phyloP scores from a whole-genome alignment of 2,797 vertebrate species.

The Smutsia gigantea region DNA sequence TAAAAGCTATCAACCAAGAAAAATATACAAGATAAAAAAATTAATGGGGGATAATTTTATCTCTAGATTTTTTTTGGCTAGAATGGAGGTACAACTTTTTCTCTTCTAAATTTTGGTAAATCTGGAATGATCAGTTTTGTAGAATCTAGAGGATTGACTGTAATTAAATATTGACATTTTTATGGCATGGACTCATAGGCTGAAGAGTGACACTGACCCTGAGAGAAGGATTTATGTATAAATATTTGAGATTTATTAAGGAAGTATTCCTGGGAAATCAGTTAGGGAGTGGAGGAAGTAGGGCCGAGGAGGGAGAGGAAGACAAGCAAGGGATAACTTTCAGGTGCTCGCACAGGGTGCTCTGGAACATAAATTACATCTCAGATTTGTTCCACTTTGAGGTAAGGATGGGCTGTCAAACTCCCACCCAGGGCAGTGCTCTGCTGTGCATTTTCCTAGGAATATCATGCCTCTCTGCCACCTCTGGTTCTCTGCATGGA shows the following conservation, averaged over 20 bases:
- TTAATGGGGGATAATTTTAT: not conserved
- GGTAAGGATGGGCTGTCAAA: not conserved
- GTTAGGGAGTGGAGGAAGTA: not conserved
- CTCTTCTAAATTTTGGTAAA: not conserved
- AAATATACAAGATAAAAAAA: conserved; percentile 6
- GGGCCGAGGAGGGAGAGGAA: not conserved
- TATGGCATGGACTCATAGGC: not conserved
- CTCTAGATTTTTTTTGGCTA: not conserved
- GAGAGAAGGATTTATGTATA: not conserved
- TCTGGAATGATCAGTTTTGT: not conserved
- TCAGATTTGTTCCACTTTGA: not conserved
- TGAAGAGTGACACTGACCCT: not conserved
- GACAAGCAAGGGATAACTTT: not conserved
- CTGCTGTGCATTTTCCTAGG: not conserved
- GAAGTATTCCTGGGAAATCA: not conserved
- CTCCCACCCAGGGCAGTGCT: not conserved
- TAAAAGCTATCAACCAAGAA: not conserved
- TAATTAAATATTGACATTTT: not conserved
- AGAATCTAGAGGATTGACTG: not conserved
- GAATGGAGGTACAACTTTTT: not conserved
- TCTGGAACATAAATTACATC: not conserved
- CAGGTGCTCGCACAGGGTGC: not conserved
- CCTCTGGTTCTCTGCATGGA: not conserved
- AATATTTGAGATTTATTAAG: not conserved
- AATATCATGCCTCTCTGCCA: not conserved